Evolutionary conservation across 2,888 invertebrate species (phyloP), one percentile per base, ranked within the genome.

Genomic region (Agrotis segetum): DNA sequence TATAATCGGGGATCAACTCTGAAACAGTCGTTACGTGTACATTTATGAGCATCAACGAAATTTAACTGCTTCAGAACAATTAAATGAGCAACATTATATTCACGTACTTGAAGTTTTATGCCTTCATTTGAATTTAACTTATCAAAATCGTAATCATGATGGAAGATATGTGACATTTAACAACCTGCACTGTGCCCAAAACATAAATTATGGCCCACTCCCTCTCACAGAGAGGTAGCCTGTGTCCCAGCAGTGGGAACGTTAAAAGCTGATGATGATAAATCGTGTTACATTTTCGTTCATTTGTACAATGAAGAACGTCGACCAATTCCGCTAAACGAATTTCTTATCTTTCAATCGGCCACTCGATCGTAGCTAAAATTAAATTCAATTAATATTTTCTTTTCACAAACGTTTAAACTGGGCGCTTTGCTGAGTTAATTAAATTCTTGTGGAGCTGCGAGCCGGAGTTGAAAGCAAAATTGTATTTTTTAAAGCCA

Each of bases 401-500:
- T 84, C 79, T 77, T 74, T 79, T 82, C 78, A 71, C 73, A 81
- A 75, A 77, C 75, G 78, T 59, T 73, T 59, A 66, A 85, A 82
- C 79, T 72, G 80, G 78, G 74, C 80, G 73, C 64, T 75, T 69
- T 67, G 70, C 79, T 77, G 62, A 84, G 85, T 88, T 86, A 86
- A 88, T 88, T 88, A 87, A 87, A 86, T 84, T 83, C 76, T 65
- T 71, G 74, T 79, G 77, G 70, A 78, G 76, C 76, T 80, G 74
- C 74, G 79, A 83, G 71, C 77, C 61, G 74, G 52, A 79, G 62
- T 67, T 71, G 56, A 74, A 77, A 79, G 74, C 29, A 67, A 81
- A 78, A 87, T 83, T 81, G 69, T 76, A 77, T 85, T 83, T 74
- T 75, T 76, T 77, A 69, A 71, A 70, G 77, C 72, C 74, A 64